phyloP scores from a whole-genome alignment of 2,888 invertebrate species.

The Cryptus viduatorius region DNA sequence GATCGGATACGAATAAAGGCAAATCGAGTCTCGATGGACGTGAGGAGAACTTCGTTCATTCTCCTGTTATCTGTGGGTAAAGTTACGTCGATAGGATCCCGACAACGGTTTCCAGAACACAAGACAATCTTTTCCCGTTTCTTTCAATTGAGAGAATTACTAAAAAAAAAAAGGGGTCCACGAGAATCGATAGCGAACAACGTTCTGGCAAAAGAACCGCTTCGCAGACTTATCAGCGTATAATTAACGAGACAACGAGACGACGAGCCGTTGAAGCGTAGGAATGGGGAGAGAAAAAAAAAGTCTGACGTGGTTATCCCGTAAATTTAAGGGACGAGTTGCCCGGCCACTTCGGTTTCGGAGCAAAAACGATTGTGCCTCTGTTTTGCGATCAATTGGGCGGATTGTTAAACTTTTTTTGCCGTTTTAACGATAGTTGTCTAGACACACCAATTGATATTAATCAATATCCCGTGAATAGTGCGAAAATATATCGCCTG shows the following conservation, averaged over 20 bases:
- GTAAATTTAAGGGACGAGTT: constrained; percentile 77
- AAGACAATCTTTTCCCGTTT: constrained; percentile 40
- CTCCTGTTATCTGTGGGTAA: background rate
- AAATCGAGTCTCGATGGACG: constrained; percentile 59
- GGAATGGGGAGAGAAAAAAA: constrained; percentile 73
- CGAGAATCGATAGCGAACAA: background rate
- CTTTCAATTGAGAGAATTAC: constrained; percentile 50
- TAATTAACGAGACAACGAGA: constrained; percentile 78
- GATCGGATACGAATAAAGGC: constrained; percentile 46
- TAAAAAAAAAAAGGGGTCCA: background rate
- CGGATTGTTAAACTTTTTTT: background rate
- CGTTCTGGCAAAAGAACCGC: constrained; percentile 26
- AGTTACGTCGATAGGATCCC: background rate
- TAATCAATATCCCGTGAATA: background rate
- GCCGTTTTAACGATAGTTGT: background rate
- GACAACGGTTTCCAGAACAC: constrained; percentile 7
- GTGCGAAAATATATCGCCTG: background rate
- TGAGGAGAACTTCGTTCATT: constrained; percentile 38
- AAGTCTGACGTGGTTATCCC: constrained; percentile 77
- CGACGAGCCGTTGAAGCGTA: constrained; percentile 65
- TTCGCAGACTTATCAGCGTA: constrained; percentile 74
- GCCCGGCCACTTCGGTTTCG: constrained; percentile 54
- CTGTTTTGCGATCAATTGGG: constrained; percentile 11
- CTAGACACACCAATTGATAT: background rate
- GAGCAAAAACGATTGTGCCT: constrained; percentile 75